Conservation (phyloP, 1,140 invertebrate species). For the Hormaphis cornu region DNA sequence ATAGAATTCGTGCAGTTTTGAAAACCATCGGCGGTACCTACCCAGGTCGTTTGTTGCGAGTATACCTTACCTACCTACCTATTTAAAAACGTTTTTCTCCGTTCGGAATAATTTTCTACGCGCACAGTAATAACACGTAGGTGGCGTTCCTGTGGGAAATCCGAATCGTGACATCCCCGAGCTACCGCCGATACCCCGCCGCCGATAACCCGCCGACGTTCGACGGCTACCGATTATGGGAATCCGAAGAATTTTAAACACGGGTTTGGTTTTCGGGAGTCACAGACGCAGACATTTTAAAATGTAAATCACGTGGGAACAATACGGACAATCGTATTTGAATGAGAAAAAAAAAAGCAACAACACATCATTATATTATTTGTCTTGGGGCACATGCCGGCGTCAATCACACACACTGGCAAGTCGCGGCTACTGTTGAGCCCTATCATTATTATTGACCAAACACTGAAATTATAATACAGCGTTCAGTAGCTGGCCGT, state of each 20-base stretch:
- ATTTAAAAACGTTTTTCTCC: neutral
- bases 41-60: conserved; percentile 6
- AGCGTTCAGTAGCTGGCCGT: conserved; percentile 6
- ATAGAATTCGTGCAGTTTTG: neutral
- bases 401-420: conserved; percentile 15
- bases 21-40: conserved; percentile 6
- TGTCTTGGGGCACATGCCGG: conserved; percentile 24
- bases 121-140: neutral
- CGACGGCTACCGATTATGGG: conserved; percentile 21
- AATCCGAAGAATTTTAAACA: conserved; percentile 18
- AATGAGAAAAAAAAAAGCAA: neutral
- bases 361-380: neutral
- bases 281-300: neutral
- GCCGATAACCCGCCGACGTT: no score
- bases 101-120: neutral
- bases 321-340: conserved; percentile 6
- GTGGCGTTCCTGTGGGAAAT: conserved; percentile 11
- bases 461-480: conserved; percentile 24
- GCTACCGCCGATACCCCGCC: neutral
- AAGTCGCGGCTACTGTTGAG: conserved; percentile 9
- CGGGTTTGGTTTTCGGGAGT: neutral
- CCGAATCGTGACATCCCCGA: conserved; percentile 25
- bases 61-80: no score
- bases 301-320: conserved; percentile 20
- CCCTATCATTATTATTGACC: conserved; percentile 22